These are phyloP conservation scores for Galerucella pusilla DNA, from an alignment of 2,888 invertebrate genomes.

Conservation along the genomic window DNA sequence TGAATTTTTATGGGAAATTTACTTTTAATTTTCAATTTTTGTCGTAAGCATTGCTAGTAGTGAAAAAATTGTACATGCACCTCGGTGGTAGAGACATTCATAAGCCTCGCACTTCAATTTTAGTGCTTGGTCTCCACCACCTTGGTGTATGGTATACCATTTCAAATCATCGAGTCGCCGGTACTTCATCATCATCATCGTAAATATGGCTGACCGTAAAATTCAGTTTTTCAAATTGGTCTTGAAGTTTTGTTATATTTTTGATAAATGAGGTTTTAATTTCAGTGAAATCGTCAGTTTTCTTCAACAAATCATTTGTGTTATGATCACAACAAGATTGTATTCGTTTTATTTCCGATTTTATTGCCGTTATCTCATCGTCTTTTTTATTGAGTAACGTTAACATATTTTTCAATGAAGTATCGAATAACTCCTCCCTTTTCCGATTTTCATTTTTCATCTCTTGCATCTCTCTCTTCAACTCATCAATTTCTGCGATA, in stretches of 20 bases:
- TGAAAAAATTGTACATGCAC: too few relatives aligned
- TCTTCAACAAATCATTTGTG: background rate
- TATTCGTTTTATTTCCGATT: constrained; percentile 1
- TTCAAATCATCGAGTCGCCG: too few relatives aligned
- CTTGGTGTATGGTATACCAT: too few relatives aligned
- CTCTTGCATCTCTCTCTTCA: constrained; percentile 13
- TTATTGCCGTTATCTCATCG: constrained; percentile 1
- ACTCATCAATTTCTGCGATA: background rate
- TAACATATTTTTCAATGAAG: background rate
- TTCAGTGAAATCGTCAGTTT: constrained; percentile 2
- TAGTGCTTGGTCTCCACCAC: too few relatives aligned
- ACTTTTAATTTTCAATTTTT: background rate
- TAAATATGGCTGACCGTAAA: background rate
- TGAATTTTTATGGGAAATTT: too few relatives aligned
- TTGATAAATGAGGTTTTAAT: constrained; percentile 9
- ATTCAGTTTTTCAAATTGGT: background rate
- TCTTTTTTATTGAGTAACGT: background rate
- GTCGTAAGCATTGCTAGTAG: too few relatives aligned
- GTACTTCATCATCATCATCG: background rate
- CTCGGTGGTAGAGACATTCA: too few relatives aligned
- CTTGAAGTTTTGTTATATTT: background rate
- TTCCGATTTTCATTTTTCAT: background rate
- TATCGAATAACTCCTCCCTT: constrained; percentile 1
- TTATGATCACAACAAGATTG: constrained; percentile 14
- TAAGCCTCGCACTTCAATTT: too few relatives aligned